These are phyloP conservation scores for Cossypha dichroa DNA, from an alignment of 2,797 vertebrate genomes.

Conservation along the genomic window DNA sequence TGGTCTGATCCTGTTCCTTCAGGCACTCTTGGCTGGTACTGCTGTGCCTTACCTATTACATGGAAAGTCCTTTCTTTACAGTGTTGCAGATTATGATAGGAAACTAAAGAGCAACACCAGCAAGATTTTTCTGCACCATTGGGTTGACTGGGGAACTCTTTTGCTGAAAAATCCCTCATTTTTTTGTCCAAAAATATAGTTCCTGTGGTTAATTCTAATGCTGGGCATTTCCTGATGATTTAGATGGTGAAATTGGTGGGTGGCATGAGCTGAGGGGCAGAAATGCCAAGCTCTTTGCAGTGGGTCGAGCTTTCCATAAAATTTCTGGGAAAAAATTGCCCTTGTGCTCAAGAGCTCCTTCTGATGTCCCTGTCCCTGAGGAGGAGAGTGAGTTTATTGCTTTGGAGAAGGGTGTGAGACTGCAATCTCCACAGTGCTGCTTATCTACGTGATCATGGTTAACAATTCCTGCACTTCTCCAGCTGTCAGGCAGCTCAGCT, in stretches of 20 bases:
- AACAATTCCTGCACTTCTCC: background rate
- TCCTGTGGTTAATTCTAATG: background rate
- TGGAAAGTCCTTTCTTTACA: background rate
- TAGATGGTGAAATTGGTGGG: background rate
- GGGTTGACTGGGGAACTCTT: background rate
- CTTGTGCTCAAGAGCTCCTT: background rate
- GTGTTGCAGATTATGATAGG: background rate
- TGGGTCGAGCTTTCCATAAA: background rate
- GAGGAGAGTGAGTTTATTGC: background rate
- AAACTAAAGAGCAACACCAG: background rate
- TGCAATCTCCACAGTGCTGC: background rate
- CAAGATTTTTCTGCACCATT: background rate
- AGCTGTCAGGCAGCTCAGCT: background rate
- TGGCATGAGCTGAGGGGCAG: background rate
- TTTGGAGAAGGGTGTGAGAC: background rate
- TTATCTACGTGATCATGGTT: fast-evolving
- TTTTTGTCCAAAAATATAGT: background rate
- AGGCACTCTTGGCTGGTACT: background rate
- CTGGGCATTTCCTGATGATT: background rate
- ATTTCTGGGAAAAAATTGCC: background rate
- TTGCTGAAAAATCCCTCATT: background rate
- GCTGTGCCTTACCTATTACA: background rate
- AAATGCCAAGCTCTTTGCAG: background rate
- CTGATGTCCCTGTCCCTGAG: background rate
- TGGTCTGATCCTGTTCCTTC: background rate